Evolutionary conservation across 92 coral and sea anemone species (phyloP).

Genomic region (Phenganax marumi): DNA sequence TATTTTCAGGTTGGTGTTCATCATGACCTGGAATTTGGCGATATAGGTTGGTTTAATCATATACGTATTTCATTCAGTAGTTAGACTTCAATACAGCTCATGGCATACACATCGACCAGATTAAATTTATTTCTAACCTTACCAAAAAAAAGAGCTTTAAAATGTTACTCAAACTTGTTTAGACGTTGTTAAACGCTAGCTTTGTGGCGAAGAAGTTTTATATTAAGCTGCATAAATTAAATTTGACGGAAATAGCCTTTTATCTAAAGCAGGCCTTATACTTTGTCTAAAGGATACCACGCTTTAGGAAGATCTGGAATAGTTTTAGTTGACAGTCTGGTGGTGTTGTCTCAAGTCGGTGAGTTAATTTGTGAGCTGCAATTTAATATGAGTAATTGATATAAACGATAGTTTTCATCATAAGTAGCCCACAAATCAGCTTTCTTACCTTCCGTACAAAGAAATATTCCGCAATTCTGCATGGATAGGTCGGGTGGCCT

Average conservation of each 20-base stretch:
- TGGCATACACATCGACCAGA: no score
- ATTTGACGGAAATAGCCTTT: not conserved
- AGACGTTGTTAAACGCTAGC: no score
- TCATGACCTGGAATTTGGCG: slow-evolving; percentile 93
- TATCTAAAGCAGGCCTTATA: no score
- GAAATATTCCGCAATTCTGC: not conserved
- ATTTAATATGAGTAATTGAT: no score
- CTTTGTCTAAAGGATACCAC: slow-evolving; percentile 58
- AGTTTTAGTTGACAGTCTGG: slow-evolving; percentile 79
- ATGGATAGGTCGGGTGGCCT: not conserved
- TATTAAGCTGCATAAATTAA: not conserved
- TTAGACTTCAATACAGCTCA: no score
- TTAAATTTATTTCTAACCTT: no score
- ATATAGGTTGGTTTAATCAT: slow-evolving; percentile 59
- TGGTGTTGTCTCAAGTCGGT: slow-evolving; percentile 95
- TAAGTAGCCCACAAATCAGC: no score
- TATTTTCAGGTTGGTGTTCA: slow-evolving; percentile 24
- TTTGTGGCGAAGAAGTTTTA: no score
- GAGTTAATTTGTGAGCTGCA: slow-evolving; percentile 2
- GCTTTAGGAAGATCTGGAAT: slow-evolving; percentile 83
- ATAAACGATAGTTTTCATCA: no score
- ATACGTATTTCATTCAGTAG: no score
- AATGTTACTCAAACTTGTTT: no score
- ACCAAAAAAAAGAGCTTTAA: no score
- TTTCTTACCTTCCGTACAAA: not conserved